These are phyloP conservation scores for Helleia helle DNA, from an alignment of 2,888 invertebrate species.

Conservation along the genomic window DNA sequence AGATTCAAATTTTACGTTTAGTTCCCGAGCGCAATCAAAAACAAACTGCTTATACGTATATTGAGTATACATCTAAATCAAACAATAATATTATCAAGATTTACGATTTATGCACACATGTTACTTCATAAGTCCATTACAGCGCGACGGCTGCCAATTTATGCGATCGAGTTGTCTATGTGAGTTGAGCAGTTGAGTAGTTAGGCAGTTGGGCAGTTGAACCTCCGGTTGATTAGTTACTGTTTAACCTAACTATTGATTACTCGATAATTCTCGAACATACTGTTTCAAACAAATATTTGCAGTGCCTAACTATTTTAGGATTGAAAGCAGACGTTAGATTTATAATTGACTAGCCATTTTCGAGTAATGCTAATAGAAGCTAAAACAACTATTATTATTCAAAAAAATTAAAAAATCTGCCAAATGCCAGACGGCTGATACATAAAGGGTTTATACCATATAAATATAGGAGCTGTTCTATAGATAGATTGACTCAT, in stretches of 20 bases:
- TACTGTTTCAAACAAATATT: not conserved
- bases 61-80: too few species aligned
- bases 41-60: too few species aligned
- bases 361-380: too few species aligned
- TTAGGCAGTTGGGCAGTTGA: not conserved
- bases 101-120: not conserved
- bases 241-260: conserved; percentile 5
- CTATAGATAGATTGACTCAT: too few species aligned
- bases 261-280: conserved; percentile 1
- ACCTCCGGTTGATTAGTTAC: not conserved
- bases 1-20: too few species aligned
- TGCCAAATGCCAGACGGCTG: too few species aligned
- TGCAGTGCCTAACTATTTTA: not conserved
- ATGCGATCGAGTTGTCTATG: conserved; percentile 10
- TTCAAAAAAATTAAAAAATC: too few species aligned
- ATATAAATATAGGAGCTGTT: too few species aligned
- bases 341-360: not conserved
- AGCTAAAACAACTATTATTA: too few species aligned
- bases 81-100: too few species aligned
- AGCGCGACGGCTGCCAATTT: conserved; percentile 12
- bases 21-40: too few species aligned
- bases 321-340: not conserved
- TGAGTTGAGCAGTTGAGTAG: not conserved
- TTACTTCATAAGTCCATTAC: conserved; percentile 14
- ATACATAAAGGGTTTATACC: too few species aligned